Percentiles rank a stretch among this genome's conserved stretches.
phyloP scores from a whole-genome alignment of 2,797 vertebrate species.

The Emys orbicularis region DNA sequence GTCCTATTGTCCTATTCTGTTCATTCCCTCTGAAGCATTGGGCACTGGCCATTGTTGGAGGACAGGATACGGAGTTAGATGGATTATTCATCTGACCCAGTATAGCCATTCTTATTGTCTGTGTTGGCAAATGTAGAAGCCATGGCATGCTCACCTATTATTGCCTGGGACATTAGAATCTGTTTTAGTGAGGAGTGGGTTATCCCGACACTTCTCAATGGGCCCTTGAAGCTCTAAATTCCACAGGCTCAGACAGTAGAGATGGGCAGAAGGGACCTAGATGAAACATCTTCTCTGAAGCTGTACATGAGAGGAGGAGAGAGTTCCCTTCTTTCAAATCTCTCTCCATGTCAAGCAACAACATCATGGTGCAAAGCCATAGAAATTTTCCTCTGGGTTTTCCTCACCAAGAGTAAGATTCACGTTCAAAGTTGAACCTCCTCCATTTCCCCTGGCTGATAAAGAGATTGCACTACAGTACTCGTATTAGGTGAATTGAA shows the following conservation, averaged over 20 bases:
- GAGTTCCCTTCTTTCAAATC: accelerated
- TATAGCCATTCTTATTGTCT: not conserved
- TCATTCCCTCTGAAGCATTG: no score
- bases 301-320: not conserved
- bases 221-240: not conserved
- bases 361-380: not conserved
- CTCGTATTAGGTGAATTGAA: no score
- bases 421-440: not conserved
- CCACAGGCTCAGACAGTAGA: not conserved
- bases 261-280: not conserved
- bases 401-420: accelerated
- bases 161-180: not conserved
- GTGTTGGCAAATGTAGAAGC: not conserved
- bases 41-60: no score
- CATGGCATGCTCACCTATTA: not conserved
- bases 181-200: not conserved
- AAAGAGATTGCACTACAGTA: no score
- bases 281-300: not conserved
- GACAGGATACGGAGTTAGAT: not conserved
- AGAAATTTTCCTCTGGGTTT: not conserved
- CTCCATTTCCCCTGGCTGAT: accelerated
- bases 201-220: not conserved
- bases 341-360: not conserved
- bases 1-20: no score
- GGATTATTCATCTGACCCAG: not conserved